Conservation (phyloP, 2,113 vertebrate species). For the Cyanoliseus patagonus region DNA sequence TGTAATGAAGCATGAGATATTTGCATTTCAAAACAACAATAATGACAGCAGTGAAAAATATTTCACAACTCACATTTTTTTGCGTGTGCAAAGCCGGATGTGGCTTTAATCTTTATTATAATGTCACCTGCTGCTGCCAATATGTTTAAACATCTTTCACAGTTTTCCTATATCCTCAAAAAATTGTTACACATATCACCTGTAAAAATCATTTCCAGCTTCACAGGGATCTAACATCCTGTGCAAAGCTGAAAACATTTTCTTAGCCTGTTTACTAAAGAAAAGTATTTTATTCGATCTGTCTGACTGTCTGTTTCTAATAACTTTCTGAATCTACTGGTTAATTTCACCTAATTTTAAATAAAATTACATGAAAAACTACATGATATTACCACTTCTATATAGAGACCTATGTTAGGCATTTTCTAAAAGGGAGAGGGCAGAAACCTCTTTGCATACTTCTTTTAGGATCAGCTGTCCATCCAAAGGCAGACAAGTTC, state of each 20-base stretch:
- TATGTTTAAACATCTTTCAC: background rate
- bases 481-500: background rate
- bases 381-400: background rate
- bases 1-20: background rate
- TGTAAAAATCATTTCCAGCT: background rate
- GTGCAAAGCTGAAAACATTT: background rate
- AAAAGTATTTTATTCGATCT: background rate
- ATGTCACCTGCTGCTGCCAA: background rate
- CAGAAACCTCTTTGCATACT: background rate
- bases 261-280: background rate
- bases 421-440: background rate
- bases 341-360: background rate
- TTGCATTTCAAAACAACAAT: constrained; percentile 38
- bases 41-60: constrained; percentile 23
- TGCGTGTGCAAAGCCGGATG: constrained; percentile 6
- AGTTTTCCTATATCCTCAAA: background rate
- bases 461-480: background rate
- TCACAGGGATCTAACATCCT: background rate
- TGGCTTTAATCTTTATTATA: constrained; percentile 26
- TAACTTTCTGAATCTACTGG: background rate
- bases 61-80: background rate
- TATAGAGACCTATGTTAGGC: background rate
- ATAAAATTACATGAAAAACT: background rate
- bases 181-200: background rate
- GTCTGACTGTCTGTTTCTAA: background rate